These are phyloP conservation scores for Tigriopus japonicus DNA, from an alignment of 1,140 invertebrate species.

Conservation along the genomic window DNA sequence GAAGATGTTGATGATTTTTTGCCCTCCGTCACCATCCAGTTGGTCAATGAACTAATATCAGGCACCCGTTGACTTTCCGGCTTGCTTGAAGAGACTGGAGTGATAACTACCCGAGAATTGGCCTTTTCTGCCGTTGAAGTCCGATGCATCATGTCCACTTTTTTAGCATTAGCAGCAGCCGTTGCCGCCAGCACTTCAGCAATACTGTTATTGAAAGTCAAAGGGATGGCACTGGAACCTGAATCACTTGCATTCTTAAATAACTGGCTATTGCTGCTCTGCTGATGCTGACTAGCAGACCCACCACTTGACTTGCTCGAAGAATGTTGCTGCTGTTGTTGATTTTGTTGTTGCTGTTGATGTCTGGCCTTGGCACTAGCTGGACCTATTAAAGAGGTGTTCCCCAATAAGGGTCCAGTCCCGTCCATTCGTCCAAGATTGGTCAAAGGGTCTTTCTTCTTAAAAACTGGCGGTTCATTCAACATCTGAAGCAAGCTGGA, in stretches of 20 bases:
- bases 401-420: not conserved
- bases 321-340: too few species aligned
- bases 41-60: too few species aligned
- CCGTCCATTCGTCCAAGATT: not conserved
- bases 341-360: too few species aligned
- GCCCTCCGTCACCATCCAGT: not conserved
- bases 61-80: not conserved
- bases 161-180: not conserved
- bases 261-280: conserved; percentile 4
- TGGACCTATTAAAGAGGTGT: not conserved
- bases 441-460: not conserved
- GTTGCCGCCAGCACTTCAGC: conserved; percentile 11
- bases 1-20: not conserved
- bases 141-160: not conserved
- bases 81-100: not conserved
- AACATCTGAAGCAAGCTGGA: not conserved
- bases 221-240: conserved; percentile 3
- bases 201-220: conserved; percentile 14
- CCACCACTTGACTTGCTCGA: not conserved
- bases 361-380: not conserved
- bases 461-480: not conserved
- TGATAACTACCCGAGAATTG: not conserved
- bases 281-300: not conserved
- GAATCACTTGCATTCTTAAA: not conserved
- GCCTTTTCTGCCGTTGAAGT: not conserved